A percentile compares a stretch with the other conserved stretches of the same genome.
These are phyloP conservation scores for Zoanthus sociatus DNA, from an alignment of 92 coral and sea anemone genomes.

Conservation along the genomic window DNA sequence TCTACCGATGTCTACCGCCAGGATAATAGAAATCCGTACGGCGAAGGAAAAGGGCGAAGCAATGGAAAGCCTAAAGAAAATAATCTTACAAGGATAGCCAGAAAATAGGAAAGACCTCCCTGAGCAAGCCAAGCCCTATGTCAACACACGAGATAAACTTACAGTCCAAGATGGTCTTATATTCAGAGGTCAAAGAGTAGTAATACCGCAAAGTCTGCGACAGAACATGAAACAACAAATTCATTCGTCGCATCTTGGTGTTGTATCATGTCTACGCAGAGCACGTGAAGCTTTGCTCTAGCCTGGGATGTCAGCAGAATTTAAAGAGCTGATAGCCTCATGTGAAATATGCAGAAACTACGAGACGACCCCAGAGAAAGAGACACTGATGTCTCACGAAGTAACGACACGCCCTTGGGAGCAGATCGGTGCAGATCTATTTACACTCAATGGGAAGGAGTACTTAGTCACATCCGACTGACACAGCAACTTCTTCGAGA, in stretches of 20 bases:
- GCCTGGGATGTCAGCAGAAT: conserved; percentile 57
- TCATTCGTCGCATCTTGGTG: conserved; percentile 28
- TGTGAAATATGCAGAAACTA: conserved; percentile 56
- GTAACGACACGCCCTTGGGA: conserved; percentile 61
- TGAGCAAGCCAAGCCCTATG: not conserved
- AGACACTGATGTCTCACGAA: conserved; percentile 52
- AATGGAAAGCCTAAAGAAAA: conserved; percentile 2
- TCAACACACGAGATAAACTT: not conserved
- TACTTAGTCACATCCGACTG: conserved; percentile 9
- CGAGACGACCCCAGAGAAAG: conserved; percentile 51
- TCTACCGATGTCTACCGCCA: not conserved
- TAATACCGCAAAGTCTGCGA: not conserved
- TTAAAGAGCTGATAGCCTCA: conserved; percentile 40
- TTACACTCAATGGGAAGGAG: conserved; percentile 17
- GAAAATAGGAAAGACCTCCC: conserved; percentile 27
- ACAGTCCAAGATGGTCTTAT: not conserved
- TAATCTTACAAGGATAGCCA: conserved; percentile 29
- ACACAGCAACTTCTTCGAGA: conserved; percentile 58
- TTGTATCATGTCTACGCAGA: conserved; percentile 26
- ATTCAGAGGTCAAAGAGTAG: not conserved
- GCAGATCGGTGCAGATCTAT: conserved; percentile 52
- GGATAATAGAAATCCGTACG: not conserved
- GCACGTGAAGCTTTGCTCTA: conserved; percentile 25
- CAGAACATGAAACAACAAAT: not conserved
- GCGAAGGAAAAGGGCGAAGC: conserved; percentile 6